Evolutionary conservation across 1,140 invertebrate species (phyloP).

Genomic region (Bombus pyrosoma): DNA sequence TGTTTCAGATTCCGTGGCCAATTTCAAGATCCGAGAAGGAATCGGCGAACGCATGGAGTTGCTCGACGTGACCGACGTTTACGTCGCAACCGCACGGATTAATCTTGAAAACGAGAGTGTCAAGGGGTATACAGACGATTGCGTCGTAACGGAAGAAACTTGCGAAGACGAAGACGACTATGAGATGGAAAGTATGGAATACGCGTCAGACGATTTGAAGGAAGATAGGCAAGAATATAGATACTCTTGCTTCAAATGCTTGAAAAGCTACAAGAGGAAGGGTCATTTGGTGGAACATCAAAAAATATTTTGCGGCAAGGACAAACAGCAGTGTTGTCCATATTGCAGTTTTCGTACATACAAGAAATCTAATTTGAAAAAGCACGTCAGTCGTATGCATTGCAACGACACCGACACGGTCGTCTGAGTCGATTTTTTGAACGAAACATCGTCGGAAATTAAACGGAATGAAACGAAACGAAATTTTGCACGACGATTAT

Average conservation of each 20-base stretch:
- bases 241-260: neutral
- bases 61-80: neutral
- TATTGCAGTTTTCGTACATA: conserved; percentile 13
- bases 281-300: conserved; percentile 6
- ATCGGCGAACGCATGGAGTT: neutral
- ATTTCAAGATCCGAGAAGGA: neutral
- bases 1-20: neutral
- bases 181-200: neutral
- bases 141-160: neutral
- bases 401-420: neutral
- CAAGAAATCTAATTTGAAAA: conserved; percentile 18
- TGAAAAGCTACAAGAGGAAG: conserved; percentile 12
- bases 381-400: neutral
- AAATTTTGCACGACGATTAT: neutral
- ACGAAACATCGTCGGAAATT: neutral
- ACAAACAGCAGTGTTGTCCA: neutral
- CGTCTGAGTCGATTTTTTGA: neutral
- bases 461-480: neutral
- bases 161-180: neutral
- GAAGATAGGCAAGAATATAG: neutral
- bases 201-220: neutral
- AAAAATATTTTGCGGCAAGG: conserved; percentile 20
- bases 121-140: neutral
- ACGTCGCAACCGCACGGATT: neutral
- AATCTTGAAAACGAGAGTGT: neutral